Base-by-base conservation (phyloP, 2,113 vertebrate genomes). In the Leucosticte australis region DNA sequence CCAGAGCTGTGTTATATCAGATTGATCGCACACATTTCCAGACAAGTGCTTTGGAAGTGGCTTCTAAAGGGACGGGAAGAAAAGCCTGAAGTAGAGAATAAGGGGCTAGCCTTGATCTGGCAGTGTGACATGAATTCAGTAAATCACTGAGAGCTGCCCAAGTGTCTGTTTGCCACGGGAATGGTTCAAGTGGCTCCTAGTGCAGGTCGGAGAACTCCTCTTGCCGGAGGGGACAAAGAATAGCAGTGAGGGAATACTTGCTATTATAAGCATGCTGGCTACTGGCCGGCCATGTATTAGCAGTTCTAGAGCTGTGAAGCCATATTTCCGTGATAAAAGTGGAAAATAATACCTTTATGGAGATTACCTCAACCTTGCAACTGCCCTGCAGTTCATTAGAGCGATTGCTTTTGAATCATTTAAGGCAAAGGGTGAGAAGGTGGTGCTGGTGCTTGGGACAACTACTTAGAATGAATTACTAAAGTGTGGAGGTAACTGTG, bases 311-410 rank as follows among this genome's bases (percentile, higher is more conserved):
- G 68, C 83, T 83, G 64, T 88, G 82, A 95, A 96, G 71, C 90
- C 44, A 42, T 90, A 90, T 94, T 93, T 96, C 90, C 19, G 0
- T 87, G 46, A 75, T 89, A 75, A 94, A 93, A 94, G 47, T 76
- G 75, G 94, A 94, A 91, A 95, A 92, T 44, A 91, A 85, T 76
- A 91, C 67, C 94, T 94, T 90, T 91, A 44, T 80, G 81, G 92
- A 95, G 89, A 85, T 89, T 62, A 87, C 55, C 53, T 96, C 75
- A 93, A 93, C 85, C 55, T 90, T 83, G 67, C 46, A 65, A 90
- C 75, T 63, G 87, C 64, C 63, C 50, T 73, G 4, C 1, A 3
- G n/a, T 85, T 95, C 78, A 67, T 80, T 64, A 33, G 33, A 56
- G 59, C 3, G 4, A 47, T 59, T 86, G 59, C 21, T 95, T 82